These are phyloP conservation scores for Protobothrops mucrosquamatus DNA, from an alignment of 2,113 vertebrate genomes.

Conservation along the genomic window DNA sequence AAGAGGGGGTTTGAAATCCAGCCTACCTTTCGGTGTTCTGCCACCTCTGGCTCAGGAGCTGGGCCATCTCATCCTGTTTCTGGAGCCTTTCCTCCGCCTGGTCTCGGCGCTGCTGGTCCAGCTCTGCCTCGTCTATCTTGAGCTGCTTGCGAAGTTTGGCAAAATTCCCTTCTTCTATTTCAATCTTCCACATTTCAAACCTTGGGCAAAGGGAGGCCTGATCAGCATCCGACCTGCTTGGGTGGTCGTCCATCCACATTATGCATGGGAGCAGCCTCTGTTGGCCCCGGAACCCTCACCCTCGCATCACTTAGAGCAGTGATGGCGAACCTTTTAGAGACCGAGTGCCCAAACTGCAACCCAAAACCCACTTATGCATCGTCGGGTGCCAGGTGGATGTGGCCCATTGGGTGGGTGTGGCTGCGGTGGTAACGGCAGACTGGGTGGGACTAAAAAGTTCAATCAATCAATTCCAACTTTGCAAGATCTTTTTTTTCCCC, in stretches of 20 bases:
- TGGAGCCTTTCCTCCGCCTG: constrained; percentile 57
- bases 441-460: too few species aligned
- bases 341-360: too few species aligned
- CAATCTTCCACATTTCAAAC: constrained; percentile 72
- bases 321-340: too few species aligned
- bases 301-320: background rate
- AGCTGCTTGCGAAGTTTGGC: constrained; percentile 53
- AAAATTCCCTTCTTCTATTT: constrained; percentile 70
- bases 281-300: background rate
- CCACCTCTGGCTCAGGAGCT: constrained; percentile 54
- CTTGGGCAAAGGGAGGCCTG: constrained; percentile 64
- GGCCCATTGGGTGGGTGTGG: too few species aligned
- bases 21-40: constrained; percentile 66
- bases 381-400: too few species aligned
- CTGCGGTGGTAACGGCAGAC: too few species aligned
- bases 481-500: too few species aligned
- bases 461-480: too few species aligned
- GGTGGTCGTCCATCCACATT: background rate
- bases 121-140: constrained; percentile 60
- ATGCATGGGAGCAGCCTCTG: background rate
- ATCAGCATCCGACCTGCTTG: background rate
- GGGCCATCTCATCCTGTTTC: constrained; percentile 63
- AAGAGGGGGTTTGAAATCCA: background rate
- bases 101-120: constrained; percentile 50
- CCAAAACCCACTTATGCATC: too few species aligned